These are phyloP conservation scores for Corythornis cristatus DNA, from an alignment of 2,113 vertebrate genomes.

Conservation along the genomic window DNA sequence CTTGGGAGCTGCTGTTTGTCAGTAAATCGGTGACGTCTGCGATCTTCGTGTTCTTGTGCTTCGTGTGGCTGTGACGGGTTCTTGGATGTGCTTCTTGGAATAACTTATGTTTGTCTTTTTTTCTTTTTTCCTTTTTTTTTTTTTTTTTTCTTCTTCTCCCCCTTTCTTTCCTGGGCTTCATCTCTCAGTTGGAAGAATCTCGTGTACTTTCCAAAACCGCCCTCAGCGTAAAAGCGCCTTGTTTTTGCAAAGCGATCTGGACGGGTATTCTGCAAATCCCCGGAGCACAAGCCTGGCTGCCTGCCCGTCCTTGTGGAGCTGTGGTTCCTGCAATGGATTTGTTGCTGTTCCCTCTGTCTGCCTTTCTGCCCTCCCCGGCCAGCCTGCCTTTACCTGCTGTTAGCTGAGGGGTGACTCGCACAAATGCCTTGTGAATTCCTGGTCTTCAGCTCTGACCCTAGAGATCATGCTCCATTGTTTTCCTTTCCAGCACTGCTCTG, in stretches of 20 bases:
- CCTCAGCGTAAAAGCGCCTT: not conserved
- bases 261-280: not conserved
- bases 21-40: not conserved
- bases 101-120: not conserved
- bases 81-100: slow-evolving; percentile 3
- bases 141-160: not conserved
- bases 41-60: not conserved
- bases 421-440: not conserved
- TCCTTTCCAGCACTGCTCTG: not conserved
- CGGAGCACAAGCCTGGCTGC: not conserved
- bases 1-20: not conserved
- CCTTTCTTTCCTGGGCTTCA: not conserved
- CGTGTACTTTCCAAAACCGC: slow-evolving; percentile 15
- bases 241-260: slow-evolving; percentile 9
- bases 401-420: not conserved
- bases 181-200: slow-evolving; percentile 29
- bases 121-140: not conserved
- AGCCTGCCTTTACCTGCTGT: not conserved
- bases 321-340: not conserved
- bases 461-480: not conserved
- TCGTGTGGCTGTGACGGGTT: not conserved
- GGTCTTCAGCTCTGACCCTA: not conserved
- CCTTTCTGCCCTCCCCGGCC: not conserved
- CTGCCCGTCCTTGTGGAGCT: not conserved
- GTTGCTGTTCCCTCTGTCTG: not conserved